These are phyloP conservation scores for Autographa gamma DNA, from an alignment of 2,888 invertebrate genomes.

Conservation along the genomic window DNA sequence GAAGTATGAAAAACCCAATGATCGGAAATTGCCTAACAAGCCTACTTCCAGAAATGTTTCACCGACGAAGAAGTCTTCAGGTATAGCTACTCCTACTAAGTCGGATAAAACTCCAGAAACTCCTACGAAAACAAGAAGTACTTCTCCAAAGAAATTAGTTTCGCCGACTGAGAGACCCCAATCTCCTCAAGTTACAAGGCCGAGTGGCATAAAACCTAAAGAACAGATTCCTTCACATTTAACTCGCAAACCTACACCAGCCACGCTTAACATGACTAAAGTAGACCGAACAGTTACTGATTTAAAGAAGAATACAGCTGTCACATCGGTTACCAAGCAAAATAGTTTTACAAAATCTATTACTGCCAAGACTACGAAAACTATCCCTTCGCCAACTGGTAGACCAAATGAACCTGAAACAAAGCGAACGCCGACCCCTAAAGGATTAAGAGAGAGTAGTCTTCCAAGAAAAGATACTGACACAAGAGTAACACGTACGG, in stretches of 20 bases:
- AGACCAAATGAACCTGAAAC: conserved; percentile 73
- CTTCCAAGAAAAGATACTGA: conserved; percentile 79
- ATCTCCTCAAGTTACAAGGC: conserved; percentile 78
- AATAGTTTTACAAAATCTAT: conserved; percentile 68
- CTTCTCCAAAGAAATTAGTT: conserved; percentile 79
- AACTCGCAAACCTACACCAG: conserved; percentile 73
- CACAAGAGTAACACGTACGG: conserved; percentile 86
- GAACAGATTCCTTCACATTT: conserved; percentile 70
- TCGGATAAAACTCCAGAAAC: conserved; percentile 66
- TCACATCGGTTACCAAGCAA: conserved; percentile 66
- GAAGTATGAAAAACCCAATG: conserved; percentile 64
- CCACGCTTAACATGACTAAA: conserved; percentile 69
- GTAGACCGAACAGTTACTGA: conserved; percentile 72
- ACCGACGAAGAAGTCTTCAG: conserved; percentile 74
- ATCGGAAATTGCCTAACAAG: conserved; percentile 67
- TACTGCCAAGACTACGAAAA: conserved; percentile 68
- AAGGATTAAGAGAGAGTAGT: conserved; percentile 75
- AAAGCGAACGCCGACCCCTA: conserved; percentile 73
- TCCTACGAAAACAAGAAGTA: conserved; percentile 74
- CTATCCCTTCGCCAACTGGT: conserved; percentile 57
- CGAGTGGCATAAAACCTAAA: conserved; percentile 73
- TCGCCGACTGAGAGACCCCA: conserved; percentile 73
- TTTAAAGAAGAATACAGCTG: conserved; percentile 70
- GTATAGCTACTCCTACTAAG: conserved; percentile 58
- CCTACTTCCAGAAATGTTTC: conserved; percentile 75